Evolutionary conservation across 2,797 vertebrate species (phyloP), one percentile per base, ranked within the genome.

Genomic region (Enoplosus armatus): DNA sequence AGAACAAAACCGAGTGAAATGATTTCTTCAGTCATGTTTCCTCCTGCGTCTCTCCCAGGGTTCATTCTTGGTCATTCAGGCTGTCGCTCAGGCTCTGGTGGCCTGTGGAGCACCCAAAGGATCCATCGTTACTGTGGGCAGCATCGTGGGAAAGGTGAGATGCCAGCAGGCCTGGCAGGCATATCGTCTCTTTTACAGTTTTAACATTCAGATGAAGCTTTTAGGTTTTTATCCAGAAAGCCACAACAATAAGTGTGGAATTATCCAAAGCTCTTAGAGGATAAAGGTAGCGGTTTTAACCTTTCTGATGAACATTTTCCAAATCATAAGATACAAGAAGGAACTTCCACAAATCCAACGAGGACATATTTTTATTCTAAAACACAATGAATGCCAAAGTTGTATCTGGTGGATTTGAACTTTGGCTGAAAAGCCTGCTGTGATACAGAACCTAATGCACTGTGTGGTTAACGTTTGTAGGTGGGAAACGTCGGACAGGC

Each of bases 51-150:
- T 71, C 37, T 56, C 0, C 11, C 86, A 98, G 97, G 97, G 97
- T 1, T 94, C 95, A 0, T 97, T 97, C 86, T 86, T 97, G 79
- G 89, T 97, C 64, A 96, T 94, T 16, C 97, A 97, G 93, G 96
- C 96, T 0, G 94, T 96, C 7, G 95, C 96, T 64, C 95, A 89
- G 87, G 96, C 96, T 27, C 88, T 98, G 76, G 96, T 97, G 45
- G 92, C 95, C 69, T 93, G 89, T 22, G 96, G 96, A 18, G 81
- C 92, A 7, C 43, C 85, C 2, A 95, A 95, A 67, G 97, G 97
- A 58, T 98, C 97, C 93, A 96, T 98, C 88, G 78, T 98, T 65
- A 97, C 96, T 39, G 82, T 98, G 79, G 96, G 97, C 72, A 98
- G 97, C 93, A 96, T 98, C 20, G 88, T 96, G 63, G 97, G 96